These are phyloP conservation scores for Eristalis pertinax DNA, from an alignment of 2,888 invertebrate species.

Conservation along the genomic window DNA sequence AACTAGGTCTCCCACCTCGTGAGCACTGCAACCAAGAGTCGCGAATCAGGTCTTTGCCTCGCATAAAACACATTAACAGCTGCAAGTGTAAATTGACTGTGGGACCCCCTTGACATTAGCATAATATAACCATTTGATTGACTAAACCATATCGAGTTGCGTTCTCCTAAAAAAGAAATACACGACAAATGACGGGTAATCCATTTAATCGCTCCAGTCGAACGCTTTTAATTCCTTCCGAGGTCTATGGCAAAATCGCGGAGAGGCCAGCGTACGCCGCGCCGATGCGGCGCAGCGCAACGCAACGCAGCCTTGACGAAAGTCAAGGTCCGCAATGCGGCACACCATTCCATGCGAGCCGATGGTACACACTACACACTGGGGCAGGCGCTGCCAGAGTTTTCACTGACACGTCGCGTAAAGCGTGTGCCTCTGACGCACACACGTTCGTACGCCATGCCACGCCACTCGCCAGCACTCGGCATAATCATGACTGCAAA, in stretches of 20 bases:
- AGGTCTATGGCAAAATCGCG: slow-evolving; percentile 8
- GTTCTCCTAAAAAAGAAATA: not conserved
- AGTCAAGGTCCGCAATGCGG: slow-evolving; percentile 32
- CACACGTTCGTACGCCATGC: not conserved
- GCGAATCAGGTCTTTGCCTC: not conserved
- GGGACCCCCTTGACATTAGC: slow-evolving; percentile 21
- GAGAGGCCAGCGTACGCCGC: not conserved
- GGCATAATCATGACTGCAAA: slow-evolving; percentile 2
- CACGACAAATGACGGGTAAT: not conserved
- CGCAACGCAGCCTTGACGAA: slow-evolving; percentile 25
- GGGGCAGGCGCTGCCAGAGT: not conserved
- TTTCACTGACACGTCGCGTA: not conserved
- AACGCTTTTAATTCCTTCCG: slow-evolving; percentile 21
- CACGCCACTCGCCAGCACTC: not conserved
- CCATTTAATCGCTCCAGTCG: not conserved
- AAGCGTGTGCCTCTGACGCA: slow-evolving; percentile 34
- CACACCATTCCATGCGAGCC: not conserved
- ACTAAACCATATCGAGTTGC: slow-evolving; percentile 2
- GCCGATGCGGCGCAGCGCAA: not conserved
- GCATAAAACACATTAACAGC: not conserved
- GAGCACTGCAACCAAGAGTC: not conserved
- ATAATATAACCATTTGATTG: slow-evolving; percentile 32
- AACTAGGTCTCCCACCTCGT: not conserved
- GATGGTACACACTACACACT: not conserved
- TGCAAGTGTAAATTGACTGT: slow-evolving; percentile 9